Conservation (phyloP, 2,113 vertebrate genomes). For the Mesocricetus auratus region DNA sequence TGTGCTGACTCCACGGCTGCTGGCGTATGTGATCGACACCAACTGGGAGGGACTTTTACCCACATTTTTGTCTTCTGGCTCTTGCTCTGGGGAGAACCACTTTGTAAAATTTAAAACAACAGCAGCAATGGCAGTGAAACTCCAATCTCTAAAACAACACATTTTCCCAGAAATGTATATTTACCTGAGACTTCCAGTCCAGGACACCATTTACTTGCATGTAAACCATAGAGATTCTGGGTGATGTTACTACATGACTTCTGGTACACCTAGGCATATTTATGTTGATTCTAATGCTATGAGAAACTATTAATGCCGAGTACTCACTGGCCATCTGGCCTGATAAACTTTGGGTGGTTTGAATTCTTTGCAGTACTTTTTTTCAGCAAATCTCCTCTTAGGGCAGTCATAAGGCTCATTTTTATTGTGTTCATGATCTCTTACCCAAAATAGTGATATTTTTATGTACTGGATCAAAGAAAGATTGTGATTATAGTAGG, state of each 20-base stretch:
- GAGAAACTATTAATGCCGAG: conserved; percentile 47
- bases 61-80: conserved; percentile 54
- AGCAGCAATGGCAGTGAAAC: neutral
- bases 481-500: conserved; percentile 56
- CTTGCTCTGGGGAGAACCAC: conserved; percentile 24
- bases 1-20: conserved; percentile 1
- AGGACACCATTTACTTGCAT: neutral
- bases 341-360: conserved; percentile 65
- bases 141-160: conserved; percentile 37
- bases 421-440: conserved; percentile 60
- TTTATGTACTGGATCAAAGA: conserved; percentile 62
- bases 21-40: neutral
- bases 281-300: conserved; percentile 44
- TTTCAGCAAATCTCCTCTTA: conserved; percentile 37
- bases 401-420: conserved; percentile 31
- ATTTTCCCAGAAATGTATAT: conserved; percentile 63
- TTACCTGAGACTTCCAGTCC: conserved; percentile 5
- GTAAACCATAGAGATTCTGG: conserved; percentile 15
- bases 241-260: neutral
- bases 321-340: conserved; percentile 60
- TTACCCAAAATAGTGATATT: conserved; percentile 65
- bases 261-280: neutral
- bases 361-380: conserved; percentile 61
- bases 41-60: conserved; percentile 13
- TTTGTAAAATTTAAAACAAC: neutral